phyloP scores from a whole-genome alignment of 2,113 vertebrate species.

The Hippolais icterina region DNA sequence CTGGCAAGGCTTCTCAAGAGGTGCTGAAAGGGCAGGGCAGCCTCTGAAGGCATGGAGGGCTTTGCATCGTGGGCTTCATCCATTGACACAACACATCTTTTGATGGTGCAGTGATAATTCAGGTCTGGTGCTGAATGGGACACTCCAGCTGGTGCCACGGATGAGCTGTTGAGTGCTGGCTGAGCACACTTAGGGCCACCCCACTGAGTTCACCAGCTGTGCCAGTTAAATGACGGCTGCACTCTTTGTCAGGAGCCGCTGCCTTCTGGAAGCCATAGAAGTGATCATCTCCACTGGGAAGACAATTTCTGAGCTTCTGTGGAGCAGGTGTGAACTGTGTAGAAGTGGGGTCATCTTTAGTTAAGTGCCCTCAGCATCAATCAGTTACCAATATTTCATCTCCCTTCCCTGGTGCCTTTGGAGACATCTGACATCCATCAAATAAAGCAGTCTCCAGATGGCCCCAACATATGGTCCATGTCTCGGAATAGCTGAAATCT shows the following conservation, averaged over 20 bases:
- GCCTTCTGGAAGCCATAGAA: neutral
- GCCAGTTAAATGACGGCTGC: neutral
- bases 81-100: neutral
- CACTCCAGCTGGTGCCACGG: neutral
- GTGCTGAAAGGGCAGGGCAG: neutral
- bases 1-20: neutral
- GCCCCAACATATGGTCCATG: neutral
- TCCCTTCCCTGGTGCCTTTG: constrained; percentile 25
- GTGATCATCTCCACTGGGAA: neutral
- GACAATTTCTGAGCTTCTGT: neutral
- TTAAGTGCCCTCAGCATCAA: constrained; percentile 44
- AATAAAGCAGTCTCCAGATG: constrained; percentile 58
- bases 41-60: neutral
- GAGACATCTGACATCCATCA: constrained; percentile 6
- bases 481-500: constrained; percentile 12
- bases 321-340: constrained; percentile 11
- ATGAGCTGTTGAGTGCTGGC: neutral
- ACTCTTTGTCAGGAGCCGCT: neutral
- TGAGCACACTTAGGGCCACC: neutral
- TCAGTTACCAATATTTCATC: constrained; percentile 29
- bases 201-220: neutral
- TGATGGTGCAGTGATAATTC: neutral
- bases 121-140: neutral
- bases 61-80: neutral
- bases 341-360: constrained; percentile 31